phyloP scores from a whole-genome alignment of 2,888 invertebrate genomes.

The Emmelina monodactyla region DNA sequence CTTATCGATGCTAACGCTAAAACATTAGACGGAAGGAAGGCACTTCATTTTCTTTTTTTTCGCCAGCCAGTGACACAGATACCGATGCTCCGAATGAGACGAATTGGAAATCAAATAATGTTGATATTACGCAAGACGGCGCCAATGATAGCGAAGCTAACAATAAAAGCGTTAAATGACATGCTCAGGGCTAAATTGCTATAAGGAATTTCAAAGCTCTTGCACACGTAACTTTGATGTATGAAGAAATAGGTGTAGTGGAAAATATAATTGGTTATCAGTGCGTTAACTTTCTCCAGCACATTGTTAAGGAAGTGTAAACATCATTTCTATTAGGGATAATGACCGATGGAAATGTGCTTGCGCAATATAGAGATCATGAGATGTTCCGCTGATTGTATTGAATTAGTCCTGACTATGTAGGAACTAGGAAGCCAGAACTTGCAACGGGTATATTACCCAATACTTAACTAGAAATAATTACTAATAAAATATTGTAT shows the following conservation, averaged over 20 bases:
- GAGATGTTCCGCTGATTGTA: background rate
- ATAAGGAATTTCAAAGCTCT: too few relatives aligned
- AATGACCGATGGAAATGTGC: slow-evolving; percentile 1
- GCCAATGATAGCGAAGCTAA: slow-evolving; percentile 7
- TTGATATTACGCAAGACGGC: slow-evolving; percentile 14
- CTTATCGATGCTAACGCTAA: background rate
- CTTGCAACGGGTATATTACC: too few relatives aligned
- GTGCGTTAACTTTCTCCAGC: slow-evolving; percentile 32
- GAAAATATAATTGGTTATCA: slow-evolving; percentile 36
- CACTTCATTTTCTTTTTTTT: background rate
- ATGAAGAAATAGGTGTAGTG: slow-evolving; percentile 24
- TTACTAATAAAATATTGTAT: too few relatives aligned
- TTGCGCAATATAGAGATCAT: background rate
- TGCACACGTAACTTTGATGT: slow-evolving; percentile 23
- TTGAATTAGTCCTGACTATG: background rate
- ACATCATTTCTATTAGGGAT: background rate
- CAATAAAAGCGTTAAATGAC: slow-evolving; percentile 20
- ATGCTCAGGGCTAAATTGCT: slow-evolving; percentile 16
- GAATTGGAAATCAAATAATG: slow-evolving; percentile 10
- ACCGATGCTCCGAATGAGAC: background rate
- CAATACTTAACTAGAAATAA: too few relatives aligned
- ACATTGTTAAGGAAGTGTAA: slow-evolving; percentile 13
- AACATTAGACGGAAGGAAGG: too few relatives aligned
- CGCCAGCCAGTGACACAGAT: background rate
- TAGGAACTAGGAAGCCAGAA: too few relatives aligned